Evolutionary conservation across 2,113 vertebrate genomes (phyloP), one percentile per base, ranked within the genome.

Genomic region (Zingel zingel): DNA sequence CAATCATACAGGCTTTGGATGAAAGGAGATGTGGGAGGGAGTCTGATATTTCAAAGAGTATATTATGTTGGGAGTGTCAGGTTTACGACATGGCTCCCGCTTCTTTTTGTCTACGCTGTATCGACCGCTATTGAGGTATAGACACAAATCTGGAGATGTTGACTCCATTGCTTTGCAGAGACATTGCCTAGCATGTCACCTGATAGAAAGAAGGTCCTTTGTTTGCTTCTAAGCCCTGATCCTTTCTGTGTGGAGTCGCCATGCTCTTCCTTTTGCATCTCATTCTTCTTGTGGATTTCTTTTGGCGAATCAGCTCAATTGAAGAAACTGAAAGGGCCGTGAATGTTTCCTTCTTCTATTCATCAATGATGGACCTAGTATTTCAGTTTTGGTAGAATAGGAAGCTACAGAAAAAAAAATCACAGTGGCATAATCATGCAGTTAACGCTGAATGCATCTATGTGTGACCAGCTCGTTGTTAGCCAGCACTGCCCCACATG

Each of bases 1-100:
- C 57, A 15, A 4, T 70, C 16, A 39, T 13, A 23, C 51, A 63
- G 71, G 48, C 70, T 85, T 62, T 27, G 50, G 47, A 54, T 48
- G 53, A 66, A 56, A 14, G 13, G 36, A 51, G 25, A 76, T 0
- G 2, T 10, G 4, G 23, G 10, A 43, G 10, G 25, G 65, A 51
- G 47, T 13, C 73, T 75, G 61, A 76, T 79, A 78, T 68, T 82
- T 86, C 66, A 68, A 58, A 75, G 19, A 39, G 48, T 51, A 48
- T 68, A 68, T 78, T 74, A 45, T 15, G 73, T 73, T 71, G 64
- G 8, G 8, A 57, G 39, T n/a, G 83, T 83, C 77, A 81, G 77
- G 48, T 81, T 87, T 87, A 77, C 48, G 15, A 36, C 62, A 39
- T 16, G 43, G 59, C 69, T 62, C 30, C 21, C 7, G 13, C 48